phyloP scores from a whole-genome alignment of 2,888 invertebrate genomes.

The Scrobipalpa atriplicella region DNA sequence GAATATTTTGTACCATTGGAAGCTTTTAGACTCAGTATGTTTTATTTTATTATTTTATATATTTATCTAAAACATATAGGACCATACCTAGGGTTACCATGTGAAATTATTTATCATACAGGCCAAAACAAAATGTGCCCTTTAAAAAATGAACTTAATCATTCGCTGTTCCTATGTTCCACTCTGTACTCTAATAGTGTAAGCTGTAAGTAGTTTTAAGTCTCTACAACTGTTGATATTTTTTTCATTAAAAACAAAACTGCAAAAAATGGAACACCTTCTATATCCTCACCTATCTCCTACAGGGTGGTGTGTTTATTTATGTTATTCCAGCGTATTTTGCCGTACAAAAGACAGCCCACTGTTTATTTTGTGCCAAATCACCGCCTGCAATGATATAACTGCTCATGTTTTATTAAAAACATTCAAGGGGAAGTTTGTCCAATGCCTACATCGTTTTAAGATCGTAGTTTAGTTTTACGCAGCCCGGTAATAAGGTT shows the following conservation, averaged over 20 bases:
- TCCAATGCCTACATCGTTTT: slow-evolving; percentile 6
- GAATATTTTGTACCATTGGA: no score
- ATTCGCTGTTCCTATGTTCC: no score
- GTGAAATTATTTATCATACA: no score
- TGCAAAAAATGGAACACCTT: slow-evolving; percentile 46
- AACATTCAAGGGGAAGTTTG: slow-evolving; percentile 59
- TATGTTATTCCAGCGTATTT: slow-evolving; percentile 78
- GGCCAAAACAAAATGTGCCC: no score
- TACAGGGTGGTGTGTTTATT: slow-evolving; percentile 70
- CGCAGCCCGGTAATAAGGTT: not conserved
- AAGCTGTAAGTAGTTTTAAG: no score
- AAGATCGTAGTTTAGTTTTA: slow-evolving; percentile 15
- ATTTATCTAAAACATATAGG: no score
- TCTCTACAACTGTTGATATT: no score
- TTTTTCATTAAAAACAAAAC: not conserved
- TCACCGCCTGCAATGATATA: slow-evolving; percentile 77
- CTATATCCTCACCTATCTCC: slow-evolving; percentile 60
- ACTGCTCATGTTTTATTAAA: slow-evolving; percentile 73
- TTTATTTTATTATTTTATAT: no score
- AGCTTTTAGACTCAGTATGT: no score
- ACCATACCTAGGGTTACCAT: no score
- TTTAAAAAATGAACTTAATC: no score
- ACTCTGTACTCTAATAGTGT: no score
- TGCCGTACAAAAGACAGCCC: slow-evolving; percentile 68
- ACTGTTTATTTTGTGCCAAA: slow-evolving; percentile 79